These are phyloP conservation scores for Apteryx mantelli DNA, from an alignment of 2,113 vertebrate genomes.

Conservation along the genomic window DNA sequence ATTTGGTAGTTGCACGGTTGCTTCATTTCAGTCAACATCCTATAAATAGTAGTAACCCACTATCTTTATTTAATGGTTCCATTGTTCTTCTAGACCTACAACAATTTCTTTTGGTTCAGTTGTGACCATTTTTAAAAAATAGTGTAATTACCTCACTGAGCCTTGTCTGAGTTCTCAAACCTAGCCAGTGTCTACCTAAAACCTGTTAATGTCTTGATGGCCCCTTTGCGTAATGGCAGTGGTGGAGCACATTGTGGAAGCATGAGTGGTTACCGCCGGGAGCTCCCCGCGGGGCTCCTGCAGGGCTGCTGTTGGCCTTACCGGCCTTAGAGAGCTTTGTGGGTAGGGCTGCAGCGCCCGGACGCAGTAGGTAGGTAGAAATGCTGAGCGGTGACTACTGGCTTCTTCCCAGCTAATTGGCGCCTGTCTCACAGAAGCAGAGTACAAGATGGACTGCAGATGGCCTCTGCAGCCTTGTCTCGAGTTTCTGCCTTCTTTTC, in stretches of 20 bases:
- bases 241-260: neutral
- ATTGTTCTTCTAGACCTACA: neutral
- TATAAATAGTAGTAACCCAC: neutral
- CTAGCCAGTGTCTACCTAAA: neutral
- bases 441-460: slow-evolving; percentile 59
- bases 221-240: rapidly evolving
- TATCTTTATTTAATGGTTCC: neutral
- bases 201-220: neutral
- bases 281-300: rapidly evolving
- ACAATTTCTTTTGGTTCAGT: neutral
- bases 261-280: rapidly evolving
- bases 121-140: neutral
- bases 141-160: neutral
- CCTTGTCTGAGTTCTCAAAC: neutral
- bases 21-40: neutral
- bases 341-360: neutral
- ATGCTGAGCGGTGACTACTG: neutral
- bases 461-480: slow-evolving; percentile 60
- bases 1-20: neutral
- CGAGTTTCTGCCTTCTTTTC: slow-evolving; percentile 51
- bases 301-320: neutral
- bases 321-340: neutral
- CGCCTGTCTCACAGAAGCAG: slow-evolving; percentile 59
- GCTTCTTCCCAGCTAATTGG: slow-evolving; percentile 36
- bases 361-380: neutral